Evolutionary conservation across 1,140 invertebrate species (phyloP).

Genomic region (Drosophila busckii): DNA sequence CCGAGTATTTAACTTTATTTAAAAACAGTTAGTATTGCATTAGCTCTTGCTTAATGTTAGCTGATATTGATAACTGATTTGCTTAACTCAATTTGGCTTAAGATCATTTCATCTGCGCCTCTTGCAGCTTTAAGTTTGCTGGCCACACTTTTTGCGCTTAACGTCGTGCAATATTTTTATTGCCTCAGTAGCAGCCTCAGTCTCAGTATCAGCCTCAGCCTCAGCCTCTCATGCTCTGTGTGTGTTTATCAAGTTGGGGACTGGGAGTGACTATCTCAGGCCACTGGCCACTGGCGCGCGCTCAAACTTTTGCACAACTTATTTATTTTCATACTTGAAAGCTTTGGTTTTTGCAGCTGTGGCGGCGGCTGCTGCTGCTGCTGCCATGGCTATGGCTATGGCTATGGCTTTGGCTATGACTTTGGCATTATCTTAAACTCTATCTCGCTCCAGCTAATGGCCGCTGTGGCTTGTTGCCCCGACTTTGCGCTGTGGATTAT

Average conservation of each 20-base stretch:
- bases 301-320: constrained; percentile 41
- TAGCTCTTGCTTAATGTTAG: no score
- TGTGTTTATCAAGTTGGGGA: constrained; percentile 17
- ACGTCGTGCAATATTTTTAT: constrained; percentile 17
- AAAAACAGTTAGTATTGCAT: no score
- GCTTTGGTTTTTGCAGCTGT: constrained; percentile 33
- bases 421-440: neutral
- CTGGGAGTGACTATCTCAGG: constrained; percentile 47
- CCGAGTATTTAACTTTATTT: no score
- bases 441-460: neutral
- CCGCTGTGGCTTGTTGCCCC: no score
- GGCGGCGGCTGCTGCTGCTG: neutral
- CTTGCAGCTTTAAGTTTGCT: no score
- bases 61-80: no score
- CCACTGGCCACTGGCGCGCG: constrained; percentile 28
- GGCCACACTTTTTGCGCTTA: constrained; percentile 8
- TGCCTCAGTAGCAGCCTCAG: constrained; percentile 12
- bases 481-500: no score
- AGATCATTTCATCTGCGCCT: no score
- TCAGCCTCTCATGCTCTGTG: no score
- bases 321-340: constrained; percentile 64
- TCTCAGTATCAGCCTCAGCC: no score
- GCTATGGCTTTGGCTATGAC: neutral
- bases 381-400: neutral
- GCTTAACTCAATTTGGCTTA: no score